Evolutionary conservation across 2,113 vertebrate species (phyloP).

Genomic region (Chionis minor): DNA sequence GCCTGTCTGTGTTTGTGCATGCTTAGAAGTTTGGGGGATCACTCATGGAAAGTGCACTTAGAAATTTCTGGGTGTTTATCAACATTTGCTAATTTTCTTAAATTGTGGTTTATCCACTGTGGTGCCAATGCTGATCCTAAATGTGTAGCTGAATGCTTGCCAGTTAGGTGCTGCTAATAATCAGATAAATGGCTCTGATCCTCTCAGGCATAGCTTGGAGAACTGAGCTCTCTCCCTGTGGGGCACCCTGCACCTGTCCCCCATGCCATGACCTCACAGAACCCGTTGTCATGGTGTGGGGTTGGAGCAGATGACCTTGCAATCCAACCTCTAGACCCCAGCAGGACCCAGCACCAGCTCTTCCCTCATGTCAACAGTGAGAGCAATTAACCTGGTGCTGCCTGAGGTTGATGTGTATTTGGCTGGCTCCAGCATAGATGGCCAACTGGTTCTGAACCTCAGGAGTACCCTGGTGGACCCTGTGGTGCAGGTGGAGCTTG

Average conservation of each 20-base stretch:
- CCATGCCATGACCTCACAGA: background rate
- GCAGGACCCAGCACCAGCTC: background rate
- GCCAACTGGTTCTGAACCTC: background rate
- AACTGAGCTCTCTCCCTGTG: background rate
- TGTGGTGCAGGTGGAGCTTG: background rate
- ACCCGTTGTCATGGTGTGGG: fast-evolving
- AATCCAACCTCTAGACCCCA: background rate
- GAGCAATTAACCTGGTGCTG: background rate
- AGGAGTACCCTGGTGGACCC: background rate
- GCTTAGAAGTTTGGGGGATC: background rate
- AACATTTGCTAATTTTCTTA: background rate
- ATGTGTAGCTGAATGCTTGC: background rate
- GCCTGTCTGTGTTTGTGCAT: too few species aligned
- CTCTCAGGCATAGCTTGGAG: background rate
- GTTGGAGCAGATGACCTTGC: background rate
- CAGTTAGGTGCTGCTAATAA: background rate
- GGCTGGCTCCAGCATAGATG: background rate
- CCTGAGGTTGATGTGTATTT: background rate
- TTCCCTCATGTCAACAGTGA: background rate
- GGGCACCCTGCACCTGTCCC: background rate
- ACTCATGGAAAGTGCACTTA: background rate
- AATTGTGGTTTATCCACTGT: background rate
- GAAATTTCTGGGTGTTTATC: background rate
- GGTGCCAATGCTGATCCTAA: background rate
- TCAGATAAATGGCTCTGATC: background rate